Evolutionary conservation across 23 tunicate species (phyloP).

Genomic region (Styela plicata): DNA sequence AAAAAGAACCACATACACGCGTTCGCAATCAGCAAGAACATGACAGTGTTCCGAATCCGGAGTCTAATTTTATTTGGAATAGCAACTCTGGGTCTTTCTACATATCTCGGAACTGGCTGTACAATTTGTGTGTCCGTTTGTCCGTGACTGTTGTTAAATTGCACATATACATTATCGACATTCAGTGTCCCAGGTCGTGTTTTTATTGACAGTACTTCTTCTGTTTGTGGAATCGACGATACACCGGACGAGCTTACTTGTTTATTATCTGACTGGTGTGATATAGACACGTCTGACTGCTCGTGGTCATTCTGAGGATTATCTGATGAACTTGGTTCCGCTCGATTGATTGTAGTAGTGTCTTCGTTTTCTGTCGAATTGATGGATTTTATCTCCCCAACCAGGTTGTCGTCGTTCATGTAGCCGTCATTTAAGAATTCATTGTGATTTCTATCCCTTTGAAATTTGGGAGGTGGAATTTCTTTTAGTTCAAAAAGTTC

Average conservation of each 20-base stretch:
- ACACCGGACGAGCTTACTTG: background rate
- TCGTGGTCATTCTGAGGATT: too few relatives aligned
- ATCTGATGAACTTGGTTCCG: background rate
- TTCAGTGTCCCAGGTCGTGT: background rate
- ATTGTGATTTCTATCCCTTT: background rate
- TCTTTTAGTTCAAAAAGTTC: background rate
- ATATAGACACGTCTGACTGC: background rate
- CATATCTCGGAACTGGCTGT: slow-evolving; percentile 1
- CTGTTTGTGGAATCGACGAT: background rate
- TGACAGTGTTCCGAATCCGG: slow-evolving; percentile 50
- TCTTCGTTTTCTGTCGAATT: background rate
- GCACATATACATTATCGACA: background rate
- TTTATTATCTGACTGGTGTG: background rate
- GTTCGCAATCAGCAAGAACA: slow-evolving; percentile 63
- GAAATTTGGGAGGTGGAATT: background rate
- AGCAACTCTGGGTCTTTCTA: slow-evolving; percentile 36
- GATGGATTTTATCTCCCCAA: background rate
- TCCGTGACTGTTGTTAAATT: too few relatives aligned
- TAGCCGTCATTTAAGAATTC: background rate
- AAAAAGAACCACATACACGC: slow-evolving; percentile 79
- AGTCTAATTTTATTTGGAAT: slow-evolving; percentile 35
- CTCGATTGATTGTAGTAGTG: background rate
- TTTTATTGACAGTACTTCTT: background rate
- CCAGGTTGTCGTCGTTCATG: background rate
- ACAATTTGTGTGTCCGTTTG: background rate